Evolutionary conservation across 2,888 invertebrate species (phyloP), one percentile per base, ranked within the genome.

Genomic region (Drosophila macrospina): DNA sequence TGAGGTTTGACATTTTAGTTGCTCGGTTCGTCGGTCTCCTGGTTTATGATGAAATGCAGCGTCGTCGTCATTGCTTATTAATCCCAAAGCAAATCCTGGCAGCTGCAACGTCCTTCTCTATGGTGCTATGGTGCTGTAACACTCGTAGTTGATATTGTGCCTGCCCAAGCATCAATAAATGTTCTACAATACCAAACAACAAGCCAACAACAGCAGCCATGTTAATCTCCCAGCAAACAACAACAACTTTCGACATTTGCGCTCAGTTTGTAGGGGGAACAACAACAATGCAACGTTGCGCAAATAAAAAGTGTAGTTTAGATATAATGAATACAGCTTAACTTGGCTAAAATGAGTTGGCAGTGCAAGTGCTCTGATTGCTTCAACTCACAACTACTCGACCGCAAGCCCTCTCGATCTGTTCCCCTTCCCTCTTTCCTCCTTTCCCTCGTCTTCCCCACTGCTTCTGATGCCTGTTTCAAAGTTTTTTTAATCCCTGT

Each of bases 281-380:
- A 44, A 59, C 16, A 45, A 57, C 45, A 32, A 26, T 16, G 42
- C 39, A 51, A 59, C 69, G 69, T 72, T 71, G 52, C 26, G 74
- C 73, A 81, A 78, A 80, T 78, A 78, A 78, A 63, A 60, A 77
- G 64, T 68, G 74, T 72, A 86, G 74, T 85, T 80, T 85, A 78
- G 86, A 83, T 78, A 73, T 78, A 80, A 82, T 80, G 76, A 80
- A 76, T 71, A 74, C 76, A 86, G 86, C 87, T 85, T 78, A 87
- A 74, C 82, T 79, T 80, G 80, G 80, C 86, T 83, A 70, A 81
- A 83, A 83, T 83, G 83, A 86, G 86, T 74, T 86, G 83, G 67
- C 51, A 68, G 42, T 65, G 50, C 63, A 42, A 36, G 42, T 20
- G 41, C 65, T 63, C 55, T 61, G 62, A 52, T 52, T 55, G 64